Base-by-base conservation (phyloP, 2,797 vertebrate species). In the Tokudaia tokunoshimensis region DNA sequence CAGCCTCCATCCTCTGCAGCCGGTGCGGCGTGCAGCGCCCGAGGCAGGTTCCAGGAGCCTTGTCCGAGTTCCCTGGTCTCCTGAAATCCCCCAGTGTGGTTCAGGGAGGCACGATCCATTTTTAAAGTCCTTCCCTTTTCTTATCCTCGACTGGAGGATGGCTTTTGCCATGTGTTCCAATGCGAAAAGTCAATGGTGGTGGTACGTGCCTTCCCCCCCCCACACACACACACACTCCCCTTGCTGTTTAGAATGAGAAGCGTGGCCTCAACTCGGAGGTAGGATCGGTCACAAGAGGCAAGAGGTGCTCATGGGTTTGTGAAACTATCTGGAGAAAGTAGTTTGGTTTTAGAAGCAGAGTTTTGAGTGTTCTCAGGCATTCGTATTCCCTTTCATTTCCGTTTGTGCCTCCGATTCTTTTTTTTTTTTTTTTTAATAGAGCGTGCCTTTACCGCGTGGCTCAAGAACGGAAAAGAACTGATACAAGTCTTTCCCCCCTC, bases 311-410 rank as follows among this genome's bases (percentile, higher is more conserved):
- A 17, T 12, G 47, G 75, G 74, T 50, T 65, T 26, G 31, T 59
- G 89, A 87, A 93, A 79, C 70, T 14, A 31, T 44, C 22, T 52
- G 61, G 65, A 50, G 85, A 95, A 89, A 94, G 94, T 41, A 70
- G 37, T 92, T 89, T 41, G 20, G 59, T 92, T 29, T 94, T 44
- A 65, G 63, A 89, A 90, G 50, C 0, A 9, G 57, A 70, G n/a
- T 94, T 94, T 80, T 59, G 65, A 78, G 52, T 65, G 13, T 85
- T 75, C 76, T 50, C 8, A 19, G 34, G 41, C 50, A 2, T 83
- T 47, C 9, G 7, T 57, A 20, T 29, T 5, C 55, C 13, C 59
- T 92, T 86, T 94, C 29, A 26, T 95, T 91, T 91, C 80, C 29
- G 12, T 92, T 70, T 37, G 44, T 86, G 44, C 31, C 70, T 75